A percentile compares a stretch with the other conserved stretches of the same genome.
Evolutionary conservation across 2,888 invertebrate species (phyloP).

Genomic region (Conchocele bisecta): DNA sequence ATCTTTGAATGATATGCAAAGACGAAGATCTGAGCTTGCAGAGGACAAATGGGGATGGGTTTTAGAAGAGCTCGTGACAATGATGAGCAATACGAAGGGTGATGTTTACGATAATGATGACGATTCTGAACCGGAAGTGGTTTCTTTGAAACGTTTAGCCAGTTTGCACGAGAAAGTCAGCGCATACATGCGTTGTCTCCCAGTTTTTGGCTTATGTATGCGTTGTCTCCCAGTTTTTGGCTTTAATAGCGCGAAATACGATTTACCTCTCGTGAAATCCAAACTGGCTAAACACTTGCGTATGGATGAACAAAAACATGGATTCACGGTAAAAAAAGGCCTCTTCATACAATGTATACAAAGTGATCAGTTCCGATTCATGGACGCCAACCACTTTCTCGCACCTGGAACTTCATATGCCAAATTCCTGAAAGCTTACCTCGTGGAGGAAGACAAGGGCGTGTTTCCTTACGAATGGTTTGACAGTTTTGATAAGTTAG

Average conservation of each 20-base stretch:
- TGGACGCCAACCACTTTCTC: slow-evolving; percentile 49
- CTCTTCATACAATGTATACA: slow-evolving; percentile 29
- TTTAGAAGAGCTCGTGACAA: slow-evolving; percentile 21
- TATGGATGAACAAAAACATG: slow-evolving; percentile 18
- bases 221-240: slow-evolving; percentile 40
- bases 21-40: neutral
- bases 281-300: slow-evolving; percentile 20
- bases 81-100: neutral
- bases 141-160: too few species aligned
- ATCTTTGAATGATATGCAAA: slow-evolving; percentile 8
- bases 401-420: slow-evolving; percentile 46
- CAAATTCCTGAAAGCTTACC: slow-evolving; percentile 50
- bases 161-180: too few species aligned
- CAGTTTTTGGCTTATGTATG: too few species aligned
- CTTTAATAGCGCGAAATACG: slow-evolving; percentile 52
- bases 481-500: neutral
- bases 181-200: too few species aligned
- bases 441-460: slow-evolving; percentile 41
- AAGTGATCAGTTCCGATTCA: slow-evolving; percentile 24
- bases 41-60: slow-evolving; percentile 41
- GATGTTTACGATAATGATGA: neutral
- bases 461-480: slow-evolving; percentile 8
- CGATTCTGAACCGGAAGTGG: neutral
- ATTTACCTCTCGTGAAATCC: slow-evolving; percentile 38
- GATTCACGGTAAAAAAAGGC: slow-evolving; percentile 32